These are phyloP conservation scores for Hydra vulgaris DNA, from an alignment of 30 jellyfish, hydroid and myxozoan species.

Conservation along the genomic window DNA sequence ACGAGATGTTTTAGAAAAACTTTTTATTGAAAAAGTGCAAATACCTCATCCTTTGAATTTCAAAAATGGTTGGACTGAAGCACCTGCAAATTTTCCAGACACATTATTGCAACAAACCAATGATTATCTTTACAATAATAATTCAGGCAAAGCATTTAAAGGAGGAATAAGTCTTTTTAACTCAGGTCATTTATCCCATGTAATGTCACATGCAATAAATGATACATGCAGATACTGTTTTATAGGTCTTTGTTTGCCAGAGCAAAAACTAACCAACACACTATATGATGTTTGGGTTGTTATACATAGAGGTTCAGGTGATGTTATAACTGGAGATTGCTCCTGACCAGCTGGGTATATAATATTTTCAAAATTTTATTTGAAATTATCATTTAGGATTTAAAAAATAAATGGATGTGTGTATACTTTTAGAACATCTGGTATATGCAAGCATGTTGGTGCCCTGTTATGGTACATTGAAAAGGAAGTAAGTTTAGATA, in stretches of 20 bases:
- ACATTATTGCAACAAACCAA: background rate
- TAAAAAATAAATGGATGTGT: too few relatives aligned
- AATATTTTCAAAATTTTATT: background rate
- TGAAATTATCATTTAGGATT: background rate
- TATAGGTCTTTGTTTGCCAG: conserved; percentile 6
- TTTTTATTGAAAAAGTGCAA: background rate
- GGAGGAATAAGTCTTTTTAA: conserved; percentile 11
- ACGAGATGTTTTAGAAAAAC: too few relatives aligned
- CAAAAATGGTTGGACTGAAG: background rate
- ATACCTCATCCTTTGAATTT: background rate
- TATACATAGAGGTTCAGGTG: conserved; percentile 6
- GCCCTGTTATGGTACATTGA: conserved; percentile 20
- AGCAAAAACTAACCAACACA: background rate
- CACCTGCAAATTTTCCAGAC: conserved; percentile 16
- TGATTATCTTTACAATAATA: background rate
- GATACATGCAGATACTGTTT: conserved; percentile 1
- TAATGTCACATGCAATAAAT: background rate
- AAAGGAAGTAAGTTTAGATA: conserved; percentile 10
- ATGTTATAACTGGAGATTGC: conserved; percentile 6
- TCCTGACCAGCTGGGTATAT: conserved; percentile 24
- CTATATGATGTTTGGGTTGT: conserved; percentile 11
- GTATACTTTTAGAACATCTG: background rate
- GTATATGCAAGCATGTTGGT: conserved; percentile 23
- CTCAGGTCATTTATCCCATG: background rate
- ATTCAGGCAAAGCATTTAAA: conserved; percentile 24